Base-by-base conservation (phyloP, 37 sponge, comb jelly and placozoan genomes). In the Lycopodina hypogea region DNA sequence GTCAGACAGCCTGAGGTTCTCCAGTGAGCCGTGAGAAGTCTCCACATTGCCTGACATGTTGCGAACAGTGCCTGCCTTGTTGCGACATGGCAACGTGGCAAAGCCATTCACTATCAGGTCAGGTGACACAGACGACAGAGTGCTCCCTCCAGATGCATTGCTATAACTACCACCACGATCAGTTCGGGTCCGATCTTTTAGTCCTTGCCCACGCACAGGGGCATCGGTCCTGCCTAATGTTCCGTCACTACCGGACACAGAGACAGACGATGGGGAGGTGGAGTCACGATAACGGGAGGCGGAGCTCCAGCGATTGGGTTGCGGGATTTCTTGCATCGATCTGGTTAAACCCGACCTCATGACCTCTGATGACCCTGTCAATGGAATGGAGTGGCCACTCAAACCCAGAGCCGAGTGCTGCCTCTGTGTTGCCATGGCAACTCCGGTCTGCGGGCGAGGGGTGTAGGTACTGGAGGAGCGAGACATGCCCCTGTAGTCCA, bases 1-100 rank as follows among this genome's bases (percentile, higher is more conserved):
- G 68, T 87, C 88, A 1, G 75, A 77, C 58, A 74, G 40, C 29
- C 81, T 29, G 39, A 83, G 69, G 55, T 72, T 17, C 22, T 79
- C 86, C 22, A 67, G 50, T 29, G 86, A 85, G 19, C 79, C 55
- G 37, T 35, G 40, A 1, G 76, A 70, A 30, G 50, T 37, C 22
- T 56, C 26, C 26, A 69, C 78, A 32, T 57, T 75, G 52, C 57
- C 56, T 2, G 83, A 51, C 21, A 23, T 11, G 45, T 8, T 42
- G 24, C 51, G 45, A 9, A 12, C 4, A 9, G 48, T 12, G 51
- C 24, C 3, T 2, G 12, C 3, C 4, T 33, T 17, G 19, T 3
- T 3, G 3, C 7, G 28, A 36, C 79, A 26, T 0, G 79, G 79
- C 15, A 78, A 1, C 12, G 79, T 78, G 19, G 68, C 68, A 23